phyloP scores from a whole-genome alignment of 1,140 invertebrate species.

The Heliothis virescens region DNA sequence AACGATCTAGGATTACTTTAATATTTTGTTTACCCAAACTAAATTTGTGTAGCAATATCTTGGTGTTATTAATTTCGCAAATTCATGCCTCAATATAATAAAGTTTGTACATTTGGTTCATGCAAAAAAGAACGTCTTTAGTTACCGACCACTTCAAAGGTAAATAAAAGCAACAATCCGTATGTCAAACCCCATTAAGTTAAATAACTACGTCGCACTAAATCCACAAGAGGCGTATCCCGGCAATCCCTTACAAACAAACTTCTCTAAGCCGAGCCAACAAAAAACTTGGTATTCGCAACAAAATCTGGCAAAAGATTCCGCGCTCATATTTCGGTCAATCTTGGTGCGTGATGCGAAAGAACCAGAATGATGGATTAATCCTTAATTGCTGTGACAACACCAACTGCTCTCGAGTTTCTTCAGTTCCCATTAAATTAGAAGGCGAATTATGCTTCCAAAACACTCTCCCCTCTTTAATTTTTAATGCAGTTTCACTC shows the following conservation, averaged over 20 bases:
- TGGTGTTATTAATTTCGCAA: no score
- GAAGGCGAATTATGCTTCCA: slow-evolving; percentile 45
- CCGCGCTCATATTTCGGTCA: slow-evolving; percentile 15
- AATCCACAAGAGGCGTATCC: no score
- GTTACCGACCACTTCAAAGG: no score
- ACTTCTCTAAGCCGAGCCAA: no score
- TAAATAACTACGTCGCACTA: not conserved
- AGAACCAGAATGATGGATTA: slow-evolving; percentile 51
- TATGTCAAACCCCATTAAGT: no score
- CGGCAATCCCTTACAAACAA: not conserved
- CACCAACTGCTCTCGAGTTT: slow-evolving; percentile 54
- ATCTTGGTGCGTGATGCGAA: slow-evolving; percentile 9
- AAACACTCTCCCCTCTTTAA: slow-evolving; percentile 18
- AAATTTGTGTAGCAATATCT: no score
- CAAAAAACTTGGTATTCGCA: not conserved
- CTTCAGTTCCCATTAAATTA: slow-evolving; percentile 43
- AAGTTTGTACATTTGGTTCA: no score
- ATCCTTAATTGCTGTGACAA: slow-evolving; percentile 54
- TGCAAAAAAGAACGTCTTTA: no score
- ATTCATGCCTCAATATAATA: no score
- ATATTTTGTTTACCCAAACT: no score
- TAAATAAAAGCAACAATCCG: no score
- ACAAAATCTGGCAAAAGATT: slow-evolving; percentile 29
- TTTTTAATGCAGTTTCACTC: slow-evolving; percentile 19
- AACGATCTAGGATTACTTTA: no score